A percentile compares a stretch with the other conserved stretches of the same genome.
These are phyloP conservation scores for Rhinolophus ferrumequinum DNA, from an alignment of 2,113 vertebrate genomes.

Conservation along the genomic window DNA sequence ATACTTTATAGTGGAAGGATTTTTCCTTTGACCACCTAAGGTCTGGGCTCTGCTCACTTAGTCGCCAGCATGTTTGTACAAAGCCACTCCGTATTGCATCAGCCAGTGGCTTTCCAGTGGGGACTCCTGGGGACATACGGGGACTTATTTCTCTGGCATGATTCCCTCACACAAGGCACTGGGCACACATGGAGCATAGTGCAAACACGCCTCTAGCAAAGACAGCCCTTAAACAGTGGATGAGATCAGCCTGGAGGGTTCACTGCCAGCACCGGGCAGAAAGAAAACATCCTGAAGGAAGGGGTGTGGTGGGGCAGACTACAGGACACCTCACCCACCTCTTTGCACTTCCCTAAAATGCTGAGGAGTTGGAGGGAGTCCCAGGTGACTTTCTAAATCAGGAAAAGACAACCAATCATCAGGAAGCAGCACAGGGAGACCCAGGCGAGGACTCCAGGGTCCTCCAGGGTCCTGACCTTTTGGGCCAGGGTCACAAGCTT, in stretches of 20 bases:
- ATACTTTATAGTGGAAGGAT: not conserved
- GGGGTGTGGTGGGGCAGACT: not conserved
- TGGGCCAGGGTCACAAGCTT: not conserved
- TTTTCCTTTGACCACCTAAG: not conserved
- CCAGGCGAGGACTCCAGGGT: not conserved
- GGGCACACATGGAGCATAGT: not conserved
- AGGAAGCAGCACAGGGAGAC: not conserved
- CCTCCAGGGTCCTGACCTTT: not conserved
- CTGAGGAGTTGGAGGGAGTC: not conserved
- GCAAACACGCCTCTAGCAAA: not conserved
- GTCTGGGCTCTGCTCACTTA: not conserved
- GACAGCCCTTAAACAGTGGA: not conserved
- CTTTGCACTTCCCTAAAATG: not conserved
- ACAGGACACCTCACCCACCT: not conserved
- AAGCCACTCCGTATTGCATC: not conserved
- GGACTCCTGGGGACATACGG: not conserved
- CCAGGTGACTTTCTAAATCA: not conserved
- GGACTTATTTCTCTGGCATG: not conserved
- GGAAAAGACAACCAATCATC: not conserved
- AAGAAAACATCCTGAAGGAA: conserved; percentile 36
- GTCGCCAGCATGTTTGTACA: not conserved
- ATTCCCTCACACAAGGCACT: not conserved
- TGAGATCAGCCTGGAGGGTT: not conserved
- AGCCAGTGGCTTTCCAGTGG: not conserved
- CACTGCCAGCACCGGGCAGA: not conserved